A percentile compares a stretch with the other conserved stretches of the same genome.
Evolutionary conservation across 2,888 invertebrate species (phyloP).

Genomic region (Mycalesis mineus): DNA sequence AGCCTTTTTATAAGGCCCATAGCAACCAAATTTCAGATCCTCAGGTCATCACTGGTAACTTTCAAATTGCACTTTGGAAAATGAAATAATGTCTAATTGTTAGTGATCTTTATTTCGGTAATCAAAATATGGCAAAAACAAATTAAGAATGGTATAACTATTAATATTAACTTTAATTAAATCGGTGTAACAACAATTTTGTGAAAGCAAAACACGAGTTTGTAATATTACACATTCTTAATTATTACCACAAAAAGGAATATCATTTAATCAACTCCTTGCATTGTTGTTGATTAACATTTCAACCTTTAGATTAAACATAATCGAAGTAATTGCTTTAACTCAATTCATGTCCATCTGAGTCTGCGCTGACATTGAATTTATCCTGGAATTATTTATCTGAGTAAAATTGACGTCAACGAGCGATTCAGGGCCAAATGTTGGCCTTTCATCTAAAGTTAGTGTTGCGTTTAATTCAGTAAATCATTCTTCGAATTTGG

Average conservation of each 20-base stretch:
- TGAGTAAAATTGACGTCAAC: conserved; percentile 4
- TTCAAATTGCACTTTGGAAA: no score
- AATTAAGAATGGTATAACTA: no score
- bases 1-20: no score
- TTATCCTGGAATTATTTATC: conserved; percentile 1
- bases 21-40: no score
- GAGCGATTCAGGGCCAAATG: conserved; percentile 2
- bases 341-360: conserved; percentile 5
- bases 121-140: no score
- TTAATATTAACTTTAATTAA: no score
- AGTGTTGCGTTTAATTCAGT: neutral
- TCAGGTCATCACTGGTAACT: no score
- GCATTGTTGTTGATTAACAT: conserved; percentile 20
- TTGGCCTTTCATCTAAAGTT: conserved; percentile 6
- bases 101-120: no score
- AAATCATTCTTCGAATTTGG: neutral
- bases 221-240: no score
- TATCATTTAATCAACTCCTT: conserved; percentile 2
- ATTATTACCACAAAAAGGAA: neutral
- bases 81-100: no score
- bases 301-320: conserved; percentile 12
- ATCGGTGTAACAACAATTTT: no score
- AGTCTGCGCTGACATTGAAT: conserved; percentile 9
- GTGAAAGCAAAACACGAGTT: no score
- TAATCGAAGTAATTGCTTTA: conserved; percentile 17